These are phyloP conservation scores for Epirrhoe tristata DNA, from an alignment of 2,888 invertebrate species.

Conservation along the genomic window DNA sequence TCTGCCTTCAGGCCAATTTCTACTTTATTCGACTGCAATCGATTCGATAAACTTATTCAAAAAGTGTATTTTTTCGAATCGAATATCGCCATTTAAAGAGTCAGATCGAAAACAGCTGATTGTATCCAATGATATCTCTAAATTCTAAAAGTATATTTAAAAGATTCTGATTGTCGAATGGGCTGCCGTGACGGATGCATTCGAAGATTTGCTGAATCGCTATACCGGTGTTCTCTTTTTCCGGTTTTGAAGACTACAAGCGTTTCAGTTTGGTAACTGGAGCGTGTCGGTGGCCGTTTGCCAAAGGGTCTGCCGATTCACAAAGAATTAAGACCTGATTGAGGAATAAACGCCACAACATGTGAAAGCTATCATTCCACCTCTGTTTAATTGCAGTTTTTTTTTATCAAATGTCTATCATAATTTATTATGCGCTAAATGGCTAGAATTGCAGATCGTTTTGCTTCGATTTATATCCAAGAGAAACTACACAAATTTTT, in stretches of 20 bases:
- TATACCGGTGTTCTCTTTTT: constrained; percentile 41
- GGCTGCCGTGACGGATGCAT: too few species aligned
- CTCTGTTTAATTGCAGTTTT: constrained; percentile 17
- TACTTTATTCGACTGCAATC: too few species aligned
- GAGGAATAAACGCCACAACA: constrained; percentile 24
- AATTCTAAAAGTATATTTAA: too few species aligned
- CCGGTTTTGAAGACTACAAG: constrained; percentile 57
- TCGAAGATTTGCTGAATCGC: constrained; percentile 23
- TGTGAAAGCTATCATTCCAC: constrained; percentile 33
- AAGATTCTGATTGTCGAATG: too few species aligned
- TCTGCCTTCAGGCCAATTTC: neutral
- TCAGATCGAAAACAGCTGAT: too few species aligned
- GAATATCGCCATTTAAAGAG: too few species aligned
- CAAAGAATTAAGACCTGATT: constrained; percentile 40
- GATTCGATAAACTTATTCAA: too few species aligned
- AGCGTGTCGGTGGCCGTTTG: constrained; percentile 58
- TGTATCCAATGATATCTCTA: too few species aligned
- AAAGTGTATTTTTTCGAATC: too few species aligned
- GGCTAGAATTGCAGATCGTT: constrained; percentile 13
- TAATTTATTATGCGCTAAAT: constrained; percentile 5
- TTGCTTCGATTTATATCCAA: neutral
- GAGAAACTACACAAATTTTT: constrained; percentile 4
- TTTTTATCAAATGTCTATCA: neutral
- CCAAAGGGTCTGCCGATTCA: constrained; percentile 48
- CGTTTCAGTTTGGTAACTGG: constrained; percentile 68